Base-by-base conservation (phyloP, 2,797 vertebrate species). In the Fratercula arctica region DNA sequence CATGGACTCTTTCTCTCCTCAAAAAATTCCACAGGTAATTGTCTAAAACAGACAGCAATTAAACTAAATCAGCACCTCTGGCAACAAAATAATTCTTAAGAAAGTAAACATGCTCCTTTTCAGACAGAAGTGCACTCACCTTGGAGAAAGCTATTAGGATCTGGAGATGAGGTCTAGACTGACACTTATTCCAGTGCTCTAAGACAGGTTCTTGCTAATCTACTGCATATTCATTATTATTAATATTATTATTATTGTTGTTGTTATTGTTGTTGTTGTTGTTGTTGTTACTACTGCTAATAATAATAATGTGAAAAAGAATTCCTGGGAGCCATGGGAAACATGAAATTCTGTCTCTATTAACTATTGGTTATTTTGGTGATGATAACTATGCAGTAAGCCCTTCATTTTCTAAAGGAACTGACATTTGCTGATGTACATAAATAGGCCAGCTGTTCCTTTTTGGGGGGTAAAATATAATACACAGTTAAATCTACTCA, bases 381-480 rank as follows among this genome's bases (percentile, higher is more conserved):
- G 26, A 63, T 80, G 31, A 39, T 43, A 93, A 50, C 0, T 26
- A 48, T 61, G 17, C n/a, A 29, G 28, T 78, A 84, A 95, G 11
- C 9, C 46, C 23, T 94, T 85, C 10, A n/a, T 89, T 85, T 86
- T 91, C 79, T 81, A 67, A 84, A 90, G 61, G 25, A 91, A 25
- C 13, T 88, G 50, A 79, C 66, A 90, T 95, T 93, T 90, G 21
- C 17, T 95, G 39, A 87, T 84, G n/a, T 66, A 86, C 73, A 61
- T 87, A 85, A 93, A 74, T 70, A 94, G 41, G 56, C 84, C 89
- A 96, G 85, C 82, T 97, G 77, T 92, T 93, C 46, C 37, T 93
- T 77, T 85, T 90, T 79, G 1, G 33, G 76, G 35, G 39, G 13
- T 81, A 84, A 86, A 90, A 83, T 60, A 69, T 39, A 77, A 86